Evolutionary conservation across 2,797 vertebrate genomes (phyloP).

Genomic region (Sebastes dallii): DNA sequence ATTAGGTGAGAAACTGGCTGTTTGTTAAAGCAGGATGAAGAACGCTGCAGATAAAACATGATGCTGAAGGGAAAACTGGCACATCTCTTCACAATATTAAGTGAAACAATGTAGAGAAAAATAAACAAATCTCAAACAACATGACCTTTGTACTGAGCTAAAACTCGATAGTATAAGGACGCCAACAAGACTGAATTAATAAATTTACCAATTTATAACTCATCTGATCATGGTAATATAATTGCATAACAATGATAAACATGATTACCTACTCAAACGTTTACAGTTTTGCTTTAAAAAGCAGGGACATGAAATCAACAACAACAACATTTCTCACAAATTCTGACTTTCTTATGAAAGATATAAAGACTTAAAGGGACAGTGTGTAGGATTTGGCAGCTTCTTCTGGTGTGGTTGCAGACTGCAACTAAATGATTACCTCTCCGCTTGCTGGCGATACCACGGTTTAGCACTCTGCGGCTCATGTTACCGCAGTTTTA

Average conservation of each 20-base stretch:
- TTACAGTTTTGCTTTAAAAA: not conserved
- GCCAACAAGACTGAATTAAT: not conserved
- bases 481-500: too few species aligned
- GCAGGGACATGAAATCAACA: not conserved
- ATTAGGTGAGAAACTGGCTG: not conserved
- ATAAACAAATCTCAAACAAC: not conserved
- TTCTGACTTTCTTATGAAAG: not conserved
- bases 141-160: not conserved
- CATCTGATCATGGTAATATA: not conserved
- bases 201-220: not conserved
- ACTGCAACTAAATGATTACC: too few species aligned
- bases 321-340: not conserved
- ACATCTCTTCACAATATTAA: not conserved
- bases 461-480: too few species aligned
- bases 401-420: too few species aligned
- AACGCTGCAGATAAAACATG: not conserved
- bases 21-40: slow-evolving; percentile 9
- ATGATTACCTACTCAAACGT: not conserved
- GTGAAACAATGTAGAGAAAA: not conserved
- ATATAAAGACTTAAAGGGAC: not conserved
- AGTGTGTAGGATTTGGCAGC: too few species aligned
- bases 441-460: too few species aligned
- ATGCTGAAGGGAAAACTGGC: not conserved
- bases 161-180: not conserved
- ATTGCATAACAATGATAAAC: not conserved